Evolutionary conservation across 2,888 invertebrate genomes (phyloP).

Genomic region (Phytoseiulus persimilis): DNA sequence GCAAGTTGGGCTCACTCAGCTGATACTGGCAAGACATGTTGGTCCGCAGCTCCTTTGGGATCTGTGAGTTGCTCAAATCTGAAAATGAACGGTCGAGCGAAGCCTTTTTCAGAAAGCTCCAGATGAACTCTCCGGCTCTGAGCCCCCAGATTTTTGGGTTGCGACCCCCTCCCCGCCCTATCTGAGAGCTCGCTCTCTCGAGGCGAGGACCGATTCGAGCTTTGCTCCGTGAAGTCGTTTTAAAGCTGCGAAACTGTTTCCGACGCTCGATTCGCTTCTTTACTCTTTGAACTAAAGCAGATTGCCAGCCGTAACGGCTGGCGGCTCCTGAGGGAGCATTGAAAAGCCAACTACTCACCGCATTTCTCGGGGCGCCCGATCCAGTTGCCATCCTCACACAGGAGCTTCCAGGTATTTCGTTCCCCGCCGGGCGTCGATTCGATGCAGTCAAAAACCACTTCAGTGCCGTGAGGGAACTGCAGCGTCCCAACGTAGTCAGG

Average conservation of each 20-base stretch:
- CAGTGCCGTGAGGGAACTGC: constrained; percentile 68
- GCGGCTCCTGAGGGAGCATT: background rate
- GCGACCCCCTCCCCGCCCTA: background rate
- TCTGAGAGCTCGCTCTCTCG: background rate
- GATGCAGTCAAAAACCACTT: constrained; percentile 73
- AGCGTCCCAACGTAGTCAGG: constrained; percentile 29
- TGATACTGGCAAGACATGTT: constrained; percentile 68
- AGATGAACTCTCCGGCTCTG: constrained; percentile 1
- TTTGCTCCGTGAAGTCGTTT: too few relatives aligned
- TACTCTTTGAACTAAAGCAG: background rate
- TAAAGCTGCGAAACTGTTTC: background rate
- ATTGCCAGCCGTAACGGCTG: background rate
- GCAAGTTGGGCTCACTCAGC: constrained; percentile 69
- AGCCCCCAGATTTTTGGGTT: background rate
- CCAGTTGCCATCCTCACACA: constrained; percentile 76
- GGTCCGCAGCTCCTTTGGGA: constrained; percentile 41
- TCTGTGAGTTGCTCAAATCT: constrained; percentile 11
- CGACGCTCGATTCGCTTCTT: background rate
- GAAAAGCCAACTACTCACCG: constrained; percentile 55
- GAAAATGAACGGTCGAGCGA: constrained; percentile 39
- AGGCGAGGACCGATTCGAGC: background rate
- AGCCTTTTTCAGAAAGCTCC: background rate
- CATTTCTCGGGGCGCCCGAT: constrained; percentile 70
- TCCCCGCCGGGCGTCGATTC: constrained; percentile 62
- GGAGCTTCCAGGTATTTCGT: constrained; percentile 72